Base-by-base conservation (phyloP, 2,113 vertebrate species). In the Hippocampus abdominalis region DNA sequence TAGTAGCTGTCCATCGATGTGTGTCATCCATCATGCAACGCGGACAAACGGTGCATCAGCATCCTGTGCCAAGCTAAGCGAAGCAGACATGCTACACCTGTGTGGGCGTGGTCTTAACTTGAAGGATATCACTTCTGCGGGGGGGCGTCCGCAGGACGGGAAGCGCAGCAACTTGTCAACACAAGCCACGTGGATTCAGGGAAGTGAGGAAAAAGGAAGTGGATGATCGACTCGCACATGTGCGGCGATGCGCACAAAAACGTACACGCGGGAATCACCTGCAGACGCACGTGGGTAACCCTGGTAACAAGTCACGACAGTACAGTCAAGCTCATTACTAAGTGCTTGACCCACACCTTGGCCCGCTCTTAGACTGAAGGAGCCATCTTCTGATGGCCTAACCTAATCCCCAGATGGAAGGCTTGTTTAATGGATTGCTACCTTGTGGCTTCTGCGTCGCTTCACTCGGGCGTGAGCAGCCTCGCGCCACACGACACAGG, bases 11-110 rank as follows among this genome's bases (percentile, higher is more conserved):
- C 93, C 91, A 93, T 90, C 93, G 90, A 93, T 87, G 90, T 91
- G 90, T 86, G 81, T 91, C 93, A 95, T 96, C 94, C 94, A 96
- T 96, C 95, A 96, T 94, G 90, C 89, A 42, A 25, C 23, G 89
- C 86, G 88, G 93, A 94, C 93, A 93, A 91, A 92, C 83, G 86
- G 91, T 90, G 90, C 93, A 94, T 95, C 94, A 95, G 93, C 94
- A 94, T 89, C 95, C 90, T 91, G 51, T 79, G 73, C 85, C 87
- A 84, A 53, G 44, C 64, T 67, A 72, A 66, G 68, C 61, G 67
- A 40, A 9, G 40, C 66, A 73, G 73, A 67, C 59, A 75, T 66
- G 77, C 73, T 11, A 65, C 42, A 40, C 20, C 62, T 20, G 65
- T 48, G 75, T 62, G 63, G 42, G 84, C 78, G 39, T 29, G 42